A percentile compares a stretch with the other conserved stretches of the same genome.
Conservation (phyloP, 2,888 invertebrate species). For the Drosophila neutralis region DNA sequence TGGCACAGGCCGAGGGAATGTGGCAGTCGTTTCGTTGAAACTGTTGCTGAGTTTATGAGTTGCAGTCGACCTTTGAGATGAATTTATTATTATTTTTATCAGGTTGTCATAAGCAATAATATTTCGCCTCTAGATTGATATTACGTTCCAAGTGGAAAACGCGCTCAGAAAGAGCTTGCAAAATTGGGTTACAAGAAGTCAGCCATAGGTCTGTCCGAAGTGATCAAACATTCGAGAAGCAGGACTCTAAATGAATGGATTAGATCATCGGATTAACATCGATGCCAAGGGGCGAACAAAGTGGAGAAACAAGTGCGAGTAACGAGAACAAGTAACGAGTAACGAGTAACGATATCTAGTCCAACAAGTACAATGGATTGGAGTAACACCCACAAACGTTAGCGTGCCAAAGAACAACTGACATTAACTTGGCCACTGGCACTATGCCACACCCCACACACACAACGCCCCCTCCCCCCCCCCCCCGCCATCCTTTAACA, state of each 20-base stretch:
- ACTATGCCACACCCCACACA: conserved; percentile 11
- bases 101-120: neutral
- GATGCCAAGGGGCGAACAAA: neutral
- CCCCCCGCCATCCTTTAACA: no score
- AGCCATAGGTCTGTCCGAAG: neutral
- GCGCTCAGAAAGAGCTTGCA: neutral
- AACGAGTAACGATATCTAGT: neutral
- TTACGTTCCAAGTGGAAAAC: neutral
- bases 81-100: neutral
- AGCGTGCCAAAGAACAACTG: conserved; percentile 59
- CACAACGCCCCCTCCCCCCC: neutral
- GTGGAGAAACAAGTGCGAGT: neutral
- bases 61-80: neutral
- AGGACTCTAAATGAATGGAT: neutral
- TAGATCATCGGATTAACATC: neutral
- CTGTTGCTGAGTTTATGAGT: neutral
- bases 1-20: neutral
- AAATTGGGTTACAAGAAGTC: no score
- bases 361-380: conserved; percentile 26
- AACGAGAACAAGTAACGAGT: neutral
- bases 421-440: conserved; percentile 45
- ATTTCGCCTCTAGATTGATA: neutral
- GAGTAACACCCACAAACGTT: conserved; percentile 44
- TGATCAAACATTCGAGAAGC: neutral
- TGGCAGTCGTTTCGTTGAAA: neutral